A percentile compares a stretch with the other conserved stretches of the same genome.
Conservation (phyloP, 2,113 vertebrate species). For the Perognathus longimembris region DNA sequence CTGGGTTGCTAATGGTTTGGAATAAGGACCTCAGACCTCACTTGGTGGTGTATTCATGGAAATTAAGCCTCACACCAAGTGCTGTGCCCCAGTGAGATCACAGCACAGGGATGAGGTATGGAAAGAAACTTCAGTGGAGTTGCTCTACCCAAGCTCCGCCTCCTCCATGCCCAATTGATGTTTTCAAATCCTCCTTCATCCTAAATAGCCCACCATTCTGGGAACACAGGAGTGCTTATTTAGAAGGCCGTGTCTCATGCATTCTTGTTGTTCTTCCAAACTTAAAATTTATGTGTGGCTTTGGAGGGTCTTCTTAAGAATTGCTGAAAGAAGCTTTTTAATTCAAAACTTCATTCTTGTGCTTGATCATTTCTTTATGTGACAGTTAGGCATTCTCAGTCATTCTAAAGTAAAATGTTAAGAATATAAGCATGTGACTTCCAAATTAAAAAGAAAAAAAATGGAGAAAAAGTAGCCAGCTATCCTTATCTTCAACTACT, state of each 20-base stretch:
- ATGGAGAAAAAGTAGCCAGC: background rate
- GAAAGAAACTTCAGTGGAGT: background rate
- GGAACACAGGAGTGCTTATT: slow-evolving; percentile 29
- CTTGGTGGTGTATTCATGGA: background rate
- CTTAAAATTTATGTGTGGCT: slow-evolving; percentile 74
- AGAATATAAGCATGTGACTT: slow-evolving; percentile 23
- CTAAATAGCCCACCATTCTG: slow-evolving; percentile 28
- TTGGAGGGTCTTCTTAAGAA: slow-evolving; percentile 67
- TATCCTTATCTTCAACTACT: background rate
- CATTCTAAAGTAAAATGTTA: slow-evolving; percentile 51
- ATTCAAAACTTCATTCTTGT: slow-evolving; percentile 62
- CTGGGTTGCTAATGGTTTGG: background rate
- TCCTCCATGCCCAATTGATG: background rate
- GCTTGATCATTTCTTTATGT: slow-evolving; percentile 48
- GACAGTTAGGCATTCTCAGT: slow-evolving; percentile 37
- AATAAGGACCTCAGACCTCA: background rate
- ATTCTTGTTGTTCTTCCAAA: slow-evolving; percentile 69
- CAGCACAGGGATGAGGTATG: background rate
- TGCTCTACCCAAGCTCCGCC: background rate
- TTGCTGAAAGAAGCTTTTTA: slow-evolving; percentile 43
- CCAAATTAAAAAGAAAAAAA: background rate
- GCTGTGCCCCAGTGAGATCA: background rate
- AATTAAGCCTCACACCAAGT: background rate
- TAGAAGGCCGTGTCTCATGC: slow-evolving; percentile 44
- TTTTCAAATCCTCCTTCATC: slow-evolving; percentile 55